phyloP scores from a whole-genome alignment of 2,797 vertebrate genomes.

The Lepus townsendii region DNA sequence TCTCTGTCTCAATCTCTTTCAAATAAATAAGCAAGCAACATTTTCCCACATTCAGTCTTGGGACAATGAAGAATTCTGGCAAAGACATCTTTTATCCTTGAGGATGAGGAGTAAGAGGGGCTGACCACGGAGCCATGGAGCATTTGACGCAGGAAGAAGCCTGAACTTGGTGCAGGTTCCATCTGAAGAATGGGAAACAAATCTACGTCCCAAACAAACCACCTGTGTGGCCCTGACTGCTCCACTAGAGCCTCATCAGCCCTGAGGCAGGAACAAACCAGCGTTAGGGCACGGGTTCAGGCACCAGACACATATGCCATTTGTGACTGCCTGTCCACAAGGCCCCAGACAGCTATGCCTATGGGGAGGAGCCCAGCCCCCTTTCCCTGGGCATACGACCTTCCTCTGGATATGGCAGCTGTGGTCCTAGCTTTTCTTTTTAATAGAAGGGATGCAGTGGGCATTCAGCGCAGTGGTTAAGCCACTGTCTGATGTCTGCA shows the following conservation, averaged over 20 bases:
- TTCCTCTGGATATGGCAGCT: not conserved
- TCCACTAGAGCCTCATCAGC: not conserved
- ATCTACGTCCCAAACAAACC: not conserved
- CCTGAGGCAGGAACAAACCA: not conserved
- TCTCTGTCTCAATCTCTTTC: too few relatives aligned
- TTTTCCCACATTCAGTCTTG: not conserved
- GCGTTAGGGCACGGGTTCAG: not conserved
- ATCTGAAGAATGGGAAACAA: slow-evolving; percentile 6
- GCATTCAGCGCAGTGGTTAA: too few relatives aligned
- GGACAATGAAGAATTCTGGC: not conserved
- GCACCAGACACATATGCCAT: not conserved
- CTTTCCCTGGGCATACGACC: not conserved
- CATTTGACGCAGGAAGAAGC: not conserved
- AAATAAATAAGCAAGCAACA: not conserved
- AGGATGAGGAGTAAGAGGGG: not conserved
- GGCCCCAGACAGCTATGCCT: not conserved
- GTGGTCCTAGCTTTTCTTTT: not conserved
- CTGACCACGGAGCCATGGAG: not conserved
- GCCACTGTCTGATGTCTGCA: too few relatives aligned
- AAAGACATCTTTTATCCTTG: not conserved
- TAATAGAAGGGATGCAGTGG: not conserved
- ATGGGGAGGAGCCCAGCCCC: not conserved
- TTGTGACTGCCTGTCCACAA: not conserved
- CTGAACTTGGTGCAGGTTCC: not conserved
- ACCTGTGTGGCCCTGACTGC: not conserved